Conservation (phyloP, 2,797 vertebrate genomes). For the Carcharodon carcharias region DNA sequence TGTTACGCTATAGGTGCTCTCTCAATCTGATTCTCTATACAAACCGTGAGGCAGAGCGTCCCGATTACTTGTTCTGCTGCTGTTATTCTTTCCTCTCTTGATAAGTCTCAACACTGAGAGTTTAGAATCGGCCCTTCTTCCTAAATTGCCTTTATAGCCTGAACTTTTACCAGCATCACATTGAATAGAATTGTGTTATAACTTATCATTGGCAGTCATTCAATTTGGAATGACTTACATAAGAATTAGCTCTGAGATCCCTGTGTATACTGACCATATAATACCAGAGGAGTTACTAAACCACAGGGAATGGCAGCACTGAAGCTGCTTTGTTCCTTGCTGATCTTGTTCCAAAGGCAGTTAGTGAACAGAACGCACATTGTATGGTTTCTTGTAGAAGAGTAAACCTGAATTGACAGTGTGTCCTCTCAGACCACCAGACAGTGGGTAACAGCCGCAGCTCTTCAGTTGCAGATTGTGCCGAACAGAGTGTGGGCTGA, state of each 20-base stretch:
- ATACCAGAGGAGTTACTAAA: constrained; percentile 61
- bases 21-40: neutral
- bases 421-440: constrained; percentile 63
- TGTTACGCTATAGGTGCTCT: neutral
- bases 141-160: constrained; percentile 30
- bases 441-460: constrained; percentile 42
- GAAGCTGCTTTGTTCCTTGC: constrained; percentile 69
- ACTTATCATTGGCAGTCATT: constrained; percentile 47
- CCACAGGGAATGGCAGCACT: constrained; percentile 62
- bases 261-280: constrained; percentile 57
- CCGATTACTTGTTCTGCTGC: constrained; percentile 32
- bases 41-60: neutral
- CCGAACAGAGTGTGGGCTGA: constrained; percentile 52
- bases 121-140: neutral
- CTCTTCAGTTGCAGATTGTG: constrained; percentile 56
- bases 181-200: constrained; percentile 45
- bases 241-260: constrained; percentile 53
- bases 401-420: constrained; percentile 71
- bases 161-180: constrained; percentile 41
- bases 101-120: neutral
- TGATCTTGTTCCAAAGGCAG: constrained; percentile 71
- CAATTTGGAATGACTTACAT: constrained; percentile 52
- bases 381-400: constrained; percentile 70
- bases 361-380: constrained; percentile 68
- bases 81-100: constrained; percentile 41